Conservation (phyloP, 2,797 vertebrate genomes). For the Gymnothorax javanicus region DNA sequence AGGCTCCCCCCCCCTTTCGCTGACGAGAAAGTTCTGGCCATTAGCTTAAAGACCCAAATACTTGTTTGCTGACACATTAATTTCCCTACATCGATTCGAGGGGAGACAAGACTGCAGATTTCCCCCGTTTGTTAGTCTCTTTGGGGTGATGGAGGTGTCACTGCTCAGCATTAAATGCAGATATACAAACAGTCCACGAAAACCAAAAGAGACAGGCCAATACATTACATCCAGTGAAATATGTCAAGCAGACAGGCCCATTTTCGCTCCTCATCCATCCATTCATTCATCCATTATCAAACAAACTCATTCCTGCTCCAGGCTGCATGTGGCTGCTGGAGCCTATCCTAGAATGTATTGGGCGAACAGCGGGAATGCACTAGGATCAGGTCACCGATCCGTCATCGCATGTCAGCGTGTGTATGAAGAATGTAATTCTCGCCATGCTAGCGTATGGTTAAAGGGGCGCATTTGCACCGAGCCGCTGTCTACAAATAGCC, state of each 20-base stretch:
- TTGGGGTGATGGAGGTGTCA: background rate
- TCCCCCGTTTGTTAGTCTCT: background rate
- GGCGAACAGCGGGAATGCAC: too few relatives aligned
- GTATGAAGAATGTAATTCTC: constrained; percentile 13
- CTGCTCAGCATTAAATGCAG: background rate
- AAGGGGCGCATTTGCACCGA: constrained; percentile 1
- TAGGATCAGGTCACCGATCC: too few relatives aligned
- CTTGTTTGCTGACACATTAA: background rate
- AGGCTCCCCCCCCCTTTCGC: background rate
- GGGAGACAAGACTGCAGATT: background rate
- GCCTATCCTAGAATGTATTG: too few relatives aligned
- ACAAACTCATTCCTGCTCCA: too few relatives aligned
- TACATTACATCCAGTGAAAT: background rate
- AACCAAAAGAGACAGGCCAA: background rate
- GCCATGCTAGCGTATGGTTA: constrained; percentile 5
- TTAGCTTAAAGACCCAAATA: background rate
- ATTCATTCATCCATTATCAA: too few relatives aligned
- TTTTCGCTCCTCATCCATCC: constrained; percentile 2
- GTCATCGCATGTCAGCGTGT: background rate
- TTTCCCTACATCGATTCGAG: background rate
- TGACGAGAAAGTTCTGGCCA: background rate
- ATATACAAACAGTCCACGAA: background rate
- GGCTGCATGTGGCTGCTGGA: too few relatives aligned
- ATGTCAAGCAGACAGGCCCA: background rate
- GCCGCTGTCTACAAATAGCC: constrained; percentile 12